Evolutionary conservation across 92 coral and sea anemone genomes (phyloP).

Genomic region (Porites cylindrica): DNA sequence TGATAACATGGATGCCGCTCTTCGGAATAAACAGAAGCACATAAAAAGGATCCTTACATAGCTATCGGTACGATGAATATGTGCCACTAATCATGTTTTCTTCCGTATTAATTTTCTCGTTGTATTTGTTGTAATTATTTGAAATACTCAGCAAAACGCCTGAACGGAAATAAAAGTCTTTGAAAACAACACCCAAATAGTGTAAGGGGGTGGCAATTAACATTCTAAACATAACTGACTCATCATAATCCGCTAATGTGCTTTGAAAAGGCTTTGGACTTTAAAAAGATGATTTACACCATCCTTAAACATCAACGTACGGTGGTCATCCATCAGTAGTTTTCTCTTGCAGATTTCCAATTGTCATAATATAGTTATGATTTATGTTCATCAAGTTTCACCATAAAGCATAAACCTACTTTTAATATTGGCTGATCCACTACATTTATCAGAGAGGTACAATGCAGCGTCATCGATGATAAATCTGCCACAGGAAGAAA

Average conservation of each 20-base stretch:
- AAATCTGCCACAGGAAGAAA: conserved; percentile 67
- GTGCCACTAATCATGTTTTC: too few species aligned
- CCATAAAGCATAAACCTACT: conserved; percentile 54
- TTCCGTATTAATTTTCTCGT: neutral
- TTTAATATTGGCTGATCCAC: conserved; percentile 78
- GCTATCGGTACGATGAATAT: too few species aligned
- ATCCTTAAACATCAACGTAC: neutral
- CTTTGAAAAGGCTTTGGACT: neutral
- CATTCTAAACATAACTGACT: neutral
- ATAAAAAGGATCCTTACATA: too few species aligned
- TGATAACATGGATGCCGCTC: neutral
- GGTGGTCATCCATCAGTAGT: neutral
- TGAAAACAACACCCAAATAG: neutral
- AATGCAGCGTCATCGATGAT: conserved; percentile 97
- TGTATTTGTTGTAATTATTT: too few species aligned
- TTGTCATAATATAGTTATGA: neutral
- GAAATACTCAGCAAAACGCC: neutral
- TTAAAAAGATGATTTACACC: neutral
- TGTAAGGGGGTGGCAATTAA: neutral
- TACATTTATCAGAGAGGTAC: conserved; percentile 88
- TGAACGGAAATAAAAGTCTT: neutral
- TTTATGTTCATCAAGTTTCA: too few species aligned
- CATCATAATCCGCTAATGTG: neutral
- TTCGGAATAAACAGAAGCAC: neutral
- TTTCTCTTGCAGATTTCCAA: too few species aligned